These are phyloP conservation scores for Gallinago stenura DNA, from an alignment of 2,797 vertebrate genomes.

Conservation along the genomic window DNA sequence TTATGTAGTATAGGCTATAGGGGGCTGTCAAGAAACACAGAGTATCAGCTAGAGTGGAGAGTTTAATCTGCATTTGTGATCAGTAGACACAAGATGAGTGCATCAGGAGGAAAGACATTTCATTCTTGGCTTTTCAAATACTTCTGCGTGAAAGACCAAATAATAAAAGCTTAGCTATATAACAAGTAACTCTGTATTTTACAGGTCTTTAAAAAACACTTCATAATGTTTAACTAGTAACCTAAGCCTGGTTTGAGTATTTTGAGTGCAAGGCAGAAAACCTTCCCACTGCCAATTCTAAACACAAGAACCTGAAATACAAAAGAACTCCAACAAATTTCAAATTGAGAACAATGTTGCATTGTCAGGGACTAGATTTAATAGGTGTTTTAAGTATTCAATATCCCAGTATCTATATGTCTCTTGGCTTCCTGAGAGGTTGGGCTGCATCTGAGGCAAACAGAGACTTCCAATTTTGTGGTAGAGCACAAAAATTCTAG, in stretches of 20 bases:
- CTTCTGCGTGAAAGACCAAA: constrained; percentile 2
- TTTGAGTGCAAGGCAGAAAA: not conserved
- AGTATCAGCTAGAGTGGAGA: not conserved
- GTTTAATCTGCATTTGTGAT: constrained; percentile 5
- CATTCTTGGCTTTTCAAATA: not conserved
- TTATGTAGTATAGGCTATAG: not conserved
- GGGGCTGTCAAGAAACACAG: constrained; percentile 43
- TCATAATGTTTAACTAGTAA: constrained; percentile 36
- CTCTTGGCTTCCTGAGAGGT: not conserved
- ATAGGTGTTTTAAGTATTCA: not conserved
- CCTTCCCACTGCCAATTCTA: not conserved
- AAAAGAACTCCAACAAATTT: not conserved
- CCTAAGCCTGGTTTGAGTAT: not conserved
- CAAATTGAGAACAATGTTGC: not conserved
- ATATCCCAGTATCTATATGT: not conserved
- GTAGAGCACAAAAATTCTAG: not conserved
- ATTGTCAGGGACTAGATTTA: constrained; percentile 11
- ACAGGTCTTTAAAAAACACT: constrained; percentile 39
- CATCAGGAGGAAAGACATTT: not conserved
- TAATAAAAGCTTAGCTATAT: constrained; percentile 7
- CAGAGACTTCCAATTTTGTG: not conserved
- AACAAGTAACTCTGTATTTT: constrained; percentile 27
- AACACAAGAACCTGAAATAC: not conserved
- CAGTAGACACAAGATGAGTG: not conserved
- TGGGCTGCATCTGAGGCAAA: not conserved